Evolutionary conservation across 2,797 vertebrate genomes (phyloP), one percentile per base, ranked within the genome.

Genomic region (Champsocephalus gunnari): DNA sequence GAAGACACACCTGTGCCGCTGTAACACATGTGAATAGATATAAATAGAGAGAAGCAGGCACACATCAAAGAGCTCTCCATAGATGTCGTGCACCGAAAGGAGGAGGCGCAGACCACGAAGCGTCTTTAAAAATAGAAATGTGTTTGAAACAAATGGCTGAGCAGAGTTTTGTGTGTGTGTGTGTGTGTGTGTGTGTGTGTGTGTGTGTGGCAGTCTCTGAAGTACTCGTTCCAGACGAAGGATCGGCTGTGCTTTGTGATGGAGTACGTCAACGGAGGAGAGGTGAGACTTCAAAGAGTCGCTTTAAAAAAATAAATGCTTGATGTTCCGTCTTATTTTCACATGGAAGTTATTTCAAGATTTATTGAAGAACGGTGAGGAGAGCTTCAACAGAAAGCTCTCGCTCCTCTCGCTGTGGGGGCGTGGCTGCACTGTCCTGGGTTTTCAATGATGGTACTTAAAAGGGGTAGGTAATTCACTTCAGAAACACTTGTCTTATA

Each of bases 161-260:
- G 17, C 19, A 50, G 38, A 41, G 49, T 53, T 49, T 13, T 8
- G 21, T 21, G 21, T 2, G 21, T 21, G 21, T 2, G 2, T 21
- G 21, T 21, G n/a, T n/a, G n/a, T n/a, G n/a, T 21, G 21, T 21
- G 0, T 44, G 28, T 28, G 28, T 28, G 3, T 28, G 28, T 4
- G 28, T 28, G 28, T 28, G 28, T 81, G 44, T 89, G 88, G 62
- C 95, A 99, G 98, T 99, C 98, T 85, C 96, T 99, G 94, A 99
- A 99, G 95, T 99, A 99, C 89, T 98, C 98, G 72, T 99, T 99
- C 96, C 98, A 99, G 94, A 99, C 97, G 50, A 99, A 99, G 94
- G 98, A 99, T 79, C 97, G 97, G 78, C 96, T 99, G 86, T 99
- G 98, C 96, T 99, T 99, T 91, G 98, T 99, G 81, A 99, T 99